Evolutionary conservation across 2,113 vertebrate genomes (phyloP).

Genomic region (Arizona elegans): DNA sequence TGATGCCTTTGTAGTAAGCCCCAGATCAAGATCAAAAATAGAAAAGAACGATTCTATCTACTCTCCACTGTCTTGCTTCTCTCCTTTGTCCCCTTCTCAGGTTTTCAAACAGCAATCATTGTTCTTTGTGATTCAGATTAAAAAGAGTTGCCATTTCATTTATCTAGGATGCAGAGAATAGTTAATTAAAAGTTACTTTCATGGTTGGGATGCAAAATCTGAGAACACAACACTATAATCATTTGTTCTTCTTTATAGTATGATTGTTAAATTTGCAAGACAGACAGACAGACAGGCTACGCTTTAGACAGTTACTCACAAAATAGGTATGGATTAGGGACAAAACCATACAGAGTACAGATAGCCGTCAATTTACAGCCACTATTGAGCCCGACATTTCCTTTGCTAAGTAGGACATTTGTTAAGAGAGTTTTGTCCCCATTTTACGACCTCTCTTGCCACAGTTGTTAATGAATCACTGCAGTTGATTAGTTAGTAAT

Average conservation of each 20-base stretch:
- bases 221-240: background rate
- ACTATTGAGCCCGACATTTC: too few relatives aligned
- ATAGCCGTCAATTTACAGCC: too few relatives aligned
- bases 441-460: too few relatives aligned
- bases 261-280: background rate
- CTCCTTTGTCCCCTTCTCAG: background rate
- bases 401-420: too few relatives aligned
- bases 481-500: too few relatives aligned
- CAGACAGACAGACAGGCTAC: background rate
- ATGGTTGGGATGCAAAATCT: background rate
- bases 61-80: background rate
- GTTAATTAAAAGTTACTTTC: background rate
- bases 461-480: too few relatives aligned
- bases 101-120: background rate
- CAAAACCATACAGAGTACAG: background rate
- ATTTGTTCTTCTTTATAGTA: background rate
- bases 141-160: background rate
- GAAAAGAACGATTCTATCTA: background rate
- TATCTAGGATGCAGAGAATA: background rate
- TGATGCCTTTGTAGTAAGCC: background rate
- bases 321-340: background rate
- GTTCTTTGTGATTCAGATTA: background rate
- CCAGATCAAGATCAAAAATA: background rate
- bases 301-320: background rate
- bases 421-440: too few relatives aligned